A percentile compares a stretch with the other conserved stretches of the same genome.
phyloP scores from a whole-genome alignment of 2,113 vertebrate genomes.

The Myiagra hebetior region DNA sequence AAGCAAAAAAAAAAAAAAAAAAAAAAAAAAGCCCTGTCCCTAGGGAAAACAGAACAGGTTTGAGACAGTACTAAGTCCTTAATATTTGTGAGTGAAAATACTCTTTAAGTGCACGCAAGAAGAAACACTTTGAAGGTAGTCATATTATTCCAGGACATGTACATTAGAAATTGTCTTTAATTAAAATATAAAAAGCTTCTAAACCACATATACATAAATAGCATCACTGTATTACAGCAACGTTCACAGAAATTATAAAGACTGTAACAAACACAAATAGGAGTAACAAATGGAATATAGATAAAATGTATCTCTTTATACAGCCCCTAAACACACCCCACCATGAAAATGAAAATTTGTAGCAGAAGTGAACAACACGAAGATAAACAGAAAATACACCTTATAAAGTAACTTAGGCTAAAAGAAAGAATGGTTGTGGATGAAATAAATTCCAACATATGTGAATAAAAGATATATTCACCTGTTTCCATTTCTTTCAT shows the following conservation, averaged over 20 bases:
- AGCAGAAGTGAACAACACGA: neutral
- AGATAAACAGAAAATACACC: neutral
- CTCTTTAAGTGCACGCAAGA: neutral
- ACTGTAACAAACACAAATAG: neutral
- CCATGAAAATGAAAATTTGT: neutral
- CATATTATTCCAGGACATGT: neutral
- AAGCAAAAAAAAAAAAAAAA: neutral
- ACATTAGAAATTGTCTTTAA: neutral
- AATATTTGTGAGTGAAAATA: neutral
- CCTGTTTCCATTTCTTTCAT: conserved; percentile 87
- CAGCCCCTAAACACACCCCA: neutral
- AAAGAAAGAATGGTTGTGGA: neutral
- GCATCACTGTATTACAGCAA: neutral
- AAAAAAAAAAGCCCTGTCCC: neutral
- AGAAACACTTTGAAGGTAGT: neutral
- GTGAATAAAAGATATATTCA: conserved; percentile 63
- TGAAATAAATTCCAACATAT: neutral
- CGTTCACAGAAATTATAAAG: neutral
- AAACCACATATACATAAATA: neutral
- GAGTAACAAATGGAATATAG: neutral
- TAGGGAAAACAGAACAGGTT: neutral
- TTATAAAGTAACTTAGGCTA: neutral
- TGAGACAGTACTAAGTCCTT: neutral
- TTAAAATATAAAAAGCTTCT: neutral
- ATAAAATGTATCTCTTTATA: neutral